These are phyloP conservation scores for Scaptomyza hsui DNA, from an alignment of 1,140 invertebrate genomes.

Conservation along the genomic window DNA sequence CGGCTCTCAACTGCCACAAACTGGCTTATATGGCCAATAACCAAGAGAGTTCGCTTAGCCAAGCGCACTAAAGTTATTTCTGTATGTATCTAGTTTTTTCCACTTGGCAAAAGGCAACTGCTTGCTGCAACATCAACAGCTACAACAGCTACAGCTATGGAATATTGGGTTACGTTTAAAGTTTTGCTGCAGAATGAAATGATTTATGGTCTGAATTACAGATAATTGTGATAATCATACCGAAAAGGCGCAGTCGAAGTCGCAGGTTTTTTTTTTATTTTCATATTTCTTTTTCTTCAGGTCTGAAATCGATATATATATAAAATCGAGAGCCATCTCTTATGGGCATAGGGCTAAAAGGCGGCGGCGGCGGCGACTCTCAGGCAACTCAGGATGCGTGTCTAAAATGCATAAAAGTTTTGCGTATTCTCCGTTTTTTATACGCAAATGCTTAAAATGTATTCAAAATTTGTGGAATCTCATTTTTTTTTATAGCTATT, in stretches of 20 bases:
- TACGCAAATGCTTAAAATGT: neutral
- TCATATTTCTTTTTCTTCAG: conserved; percentile 61
- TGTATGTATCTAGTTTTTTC: conserved; percentile 52
- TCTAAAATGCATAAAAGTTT: conserved; percentile 56
- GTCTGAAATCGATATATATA: conserved; percentile 74
- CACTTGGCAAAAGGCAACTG: conserved; percentile 42
- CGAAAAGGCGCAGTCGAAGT: conserved; percentile 72
- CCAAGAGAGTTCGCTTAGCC: conserved; percentile 20
- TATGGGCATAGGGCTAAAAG: conserved; percentile 11
- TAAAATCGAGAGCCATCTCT: conserved; percentile 50
- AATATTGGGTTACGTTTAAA: conserved; percentile 77
- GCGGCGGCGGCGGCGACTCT: too few species aligned
- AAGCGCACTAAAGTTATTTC: conserved; percentile 58
- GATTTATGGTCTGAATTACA: conserved; percentile 83
- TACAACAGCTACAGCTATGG: conserved; percentile 15
- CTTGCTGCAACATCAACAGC: conserved; percentile 17
- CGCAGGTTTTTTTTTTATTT: conserved; percentile 65
- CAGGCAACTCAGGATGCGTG: conserved; percentile 44
- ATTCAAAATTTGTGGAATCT: too few species aligned
- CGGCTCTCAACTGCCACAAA: neutral
- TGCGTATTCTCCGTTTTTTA: neutral
- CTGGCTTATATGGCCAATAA: conserved; percentile 53
- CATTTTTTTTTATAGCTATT: too few species aligned
- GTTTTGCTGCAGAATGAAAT: conserved; percentile 74
- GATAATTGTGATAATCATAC: conserved; percentile 84